These are phyloP conservation scores for Plutomurus gul DNA, from an alignment of 1,140 invertebrate genomes.

Conservation along the genomic window DNA sequence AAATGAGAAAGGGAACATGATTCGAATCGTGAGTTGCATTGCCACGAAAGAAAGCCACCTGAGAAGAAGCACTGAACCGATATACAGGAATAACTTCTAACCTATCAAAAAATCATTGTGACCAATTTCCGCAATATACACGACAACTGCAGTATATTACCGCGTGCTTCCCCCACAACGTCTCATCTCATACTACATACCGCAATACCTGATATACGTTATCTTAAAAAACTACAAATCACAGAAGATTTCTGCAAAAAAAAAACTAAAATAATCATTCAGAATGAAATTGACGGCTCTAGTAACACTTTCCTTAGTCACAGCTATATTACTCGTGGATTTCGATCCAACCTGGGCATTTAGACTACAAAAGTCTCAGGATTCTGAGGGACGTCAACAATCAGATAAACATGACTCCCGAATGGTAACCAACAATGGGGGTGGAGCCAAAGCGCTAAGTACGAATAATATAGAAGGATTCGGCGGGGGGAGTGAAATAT, in stretches of 20 bases:
- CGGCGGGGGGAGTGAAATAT: neutral
- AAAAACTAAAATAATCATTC: slow-evolving; percentile 1
- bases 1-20: neutral
- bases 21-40: neutral
- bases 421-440: slow-evolving; percentile 14
- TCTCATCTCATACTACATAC: no score
- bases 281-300: slow-evolving; percentile 7
- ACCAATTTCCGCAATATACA: no score
- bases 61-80: neutral
- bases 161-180: no score
- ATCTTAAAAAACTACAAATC: neutral
- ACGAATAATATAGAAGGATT: slow-evolving; percentile 4
- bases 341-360: slow-evolving; percentile 15
- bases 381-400: slow-evolving; percentile 9
- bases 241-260: neutral
- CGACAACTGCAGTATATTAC: no score
- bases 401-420: slow-evolving; percentile 9
- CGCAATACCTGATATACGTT: no score
- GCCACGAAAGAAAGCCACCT: neutral
- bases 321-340: neutral
- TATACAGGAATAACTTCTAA: neutral
- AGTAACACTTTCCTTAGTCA: slow-evolving; percentile 23
- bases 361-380: slow-evolving; percentile 2
- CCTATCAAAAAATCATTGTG: neutral
- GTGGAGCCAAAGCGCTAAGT: neutral